Evolutionary conservation across 2,113 vertebrate species (phyloP).

Genomic region (Catharus fuscescens): DNA sequence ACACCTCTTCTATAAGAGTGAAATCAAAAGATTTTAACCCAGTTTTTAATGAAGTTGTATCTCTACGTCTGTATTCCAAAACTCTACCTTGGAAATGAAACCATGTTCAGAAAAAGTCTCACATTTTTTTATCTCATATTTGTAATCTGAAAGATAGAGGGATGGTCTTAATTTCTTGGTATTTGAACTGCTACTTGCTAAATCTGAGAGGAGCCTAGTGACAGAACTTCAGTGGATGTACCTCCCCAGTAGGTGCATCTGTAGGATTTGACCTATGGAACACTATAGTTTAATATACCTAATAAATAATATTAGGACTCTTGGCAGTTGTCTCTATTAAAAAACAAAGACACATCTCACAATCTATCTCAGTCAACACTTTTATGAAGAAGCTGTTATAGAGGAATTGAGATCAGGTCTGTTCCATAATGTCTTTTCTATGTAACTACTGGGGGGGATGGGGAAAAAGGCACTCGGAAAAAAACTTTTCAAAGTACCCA

Average conservation of each 20-base stretch:
- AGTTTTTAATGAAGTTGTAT: background rate
- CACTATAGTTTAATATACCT: background rate
- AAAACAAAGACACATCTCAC: background rate
- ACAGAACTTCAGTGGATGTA: background rate
- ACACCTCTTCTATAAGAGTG: background rate
- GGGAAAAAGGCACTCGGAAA: background rate
- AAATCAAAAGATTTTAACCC: background rate
- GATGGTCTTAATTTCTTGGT: background rate
- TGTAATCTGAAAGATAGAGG: background rate
- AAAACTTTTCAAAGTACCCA: background rate
- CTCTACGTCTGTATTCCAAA: background rate
- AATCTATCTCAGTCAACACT: background rate
- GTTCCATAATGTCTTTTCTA: background rate
- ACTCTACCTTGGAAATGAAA: background rate
- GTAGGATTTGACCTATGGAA: background rate
- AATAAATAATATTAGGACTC: background rate
- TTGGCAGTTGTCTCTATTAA: background rate
- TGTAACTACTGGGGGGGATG: background rate
- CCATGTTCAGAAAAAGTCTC: background rate
- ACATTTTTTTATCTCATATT: background rate
- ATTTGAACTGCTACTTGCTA: background rate
- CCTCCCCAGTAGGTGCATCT: background rate
- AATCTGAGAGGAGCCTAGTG: background rate
- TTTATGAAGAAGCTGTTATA: background rate
- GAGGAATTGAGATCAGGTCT: background rate